Evolutionary conservation across 1,140 invertebrate genomes (phyloP).

Genomic region (Colletes latitarsis): DNA sequence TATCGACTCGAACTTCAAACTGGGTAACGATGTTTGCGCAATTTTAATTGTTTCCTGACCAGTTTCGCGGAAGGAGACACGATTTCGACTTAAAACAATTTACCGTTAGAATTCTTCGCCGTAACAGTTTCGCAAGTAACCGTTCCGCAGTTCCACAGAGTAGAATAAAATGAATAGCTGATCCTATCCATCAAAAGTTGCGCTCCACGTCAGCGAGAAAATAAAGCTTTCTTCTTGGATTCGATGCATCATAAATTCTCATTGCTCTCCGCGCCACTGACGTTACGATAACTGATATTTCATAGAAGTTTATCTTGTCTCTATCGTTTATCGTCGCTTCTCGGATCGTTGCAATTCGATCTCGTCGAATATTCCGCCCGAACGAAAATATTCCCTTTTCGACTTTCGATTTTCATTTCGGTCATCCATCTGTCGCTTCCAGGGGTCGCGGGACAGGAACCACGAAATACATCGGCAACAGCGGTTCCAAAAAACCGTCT

Average conservation of each 20-base stretch:
- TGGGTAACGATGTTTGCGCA: not conserved
- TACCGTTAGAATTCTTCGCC: not conserved
- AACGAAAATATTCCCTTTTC: not conserved
- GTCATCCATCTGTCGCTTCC: not conserved
- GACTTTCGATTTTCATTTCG: not conserved
- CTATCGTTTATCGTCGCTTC: not conserved
- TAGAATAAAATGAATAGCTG: not conserved
- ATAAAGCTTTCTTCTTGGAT: not conserved
- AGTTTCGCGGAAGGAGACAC: not conserved
- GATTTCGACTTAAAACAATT: not conserved
- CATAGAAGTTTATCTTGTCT: not conserved
- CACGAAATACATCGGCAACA: not conserved
- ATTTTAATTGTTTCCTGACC: conserved; percentile 5
- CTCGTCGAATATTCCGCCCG: not conserved
- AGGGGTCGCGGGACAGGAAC: no score
- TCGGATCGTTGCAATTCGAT: not conserved
- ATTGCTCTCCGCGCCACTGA: not conserved
- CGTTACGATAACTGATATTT: not conserved
- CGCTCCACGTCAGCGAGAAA: not conserved
- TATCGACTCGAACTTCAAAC: conserved; percentile 2
- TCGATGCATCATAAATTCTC: conserved; percentile 14
- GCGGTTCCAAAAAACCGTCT: not conserved
- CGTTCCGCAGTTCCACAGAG: no score
- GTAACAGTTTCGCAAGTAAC: not conserved
- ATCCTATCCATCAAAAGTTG: conserved; percentile 12